Evolutionary conservation across 1,140 invertebrate species (phyloP).

Genomic region (Drosophila athabasca): DNA sequence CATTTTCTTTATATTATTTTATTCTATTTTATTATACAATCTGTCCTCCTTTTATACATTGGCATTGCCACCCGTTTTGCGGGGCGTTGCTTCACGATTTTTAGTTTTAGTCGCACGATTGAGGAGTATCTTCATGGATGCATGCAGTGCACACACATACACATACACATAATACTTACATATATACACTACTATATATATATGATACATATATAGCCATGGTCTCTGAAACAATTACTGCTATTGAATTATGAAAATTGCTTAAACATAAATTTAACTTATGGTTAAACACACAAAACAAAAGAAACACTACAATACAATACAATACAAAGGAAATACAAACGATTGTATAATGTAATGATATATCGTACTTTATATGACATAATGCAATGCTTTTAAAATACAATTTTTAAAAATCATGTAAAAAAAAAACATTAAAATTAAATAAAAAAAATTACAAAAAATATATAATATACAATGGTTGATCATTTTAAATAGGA

Average conservation of each 20-base stretch:
- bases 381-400: slow-evolving; percentile 80
- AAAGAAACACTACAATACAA: slow-evolving; percentile 36
- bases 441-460: slow-evolving; percentile 69
- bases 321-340: slow-evolving; percentile 33
- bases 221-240: slow-evolving; percentile 80
- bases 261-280: slow-evolving; percentile 79
- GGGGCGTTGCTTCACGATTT: slow-evolving; percentile 41
- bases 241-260: slow-evolving; percentile 80
- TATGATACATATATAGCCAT: slow-evolving; percentile 79
- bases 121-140: slow-evolving; percentile 51
- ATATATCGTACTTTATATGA: slow-evolving; percentile 79
- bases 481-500: too few relatives aligned
- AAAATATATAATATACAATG: not conserved
- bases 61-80: slow-evolving; percentile 13
- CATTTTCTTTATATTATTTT: slow-evolving; percentile 18
- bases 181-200: slow-evolving; percentile 62
- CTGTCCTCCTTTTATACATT: slow-evolving; percentile 26
- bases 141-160: slow-evolving; percentile 49
- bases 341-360: slow-evolving; percentile 78
- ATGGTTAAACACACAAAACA: slow-evolving; percentile 65
- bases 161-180: slow-evolving; percentile 53
- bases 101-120: slow-evolving; percentile 64
- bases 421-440: slow-evolving; percentile 73
- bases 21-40: slow-evolving; percentile 29
- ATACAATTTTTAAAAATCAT: slow-evolving; percentile 81